phyloP scores from a whole-genome alignment of 2,888 invertebrate genomes.

The Hymenopus coronatus region DNA sequence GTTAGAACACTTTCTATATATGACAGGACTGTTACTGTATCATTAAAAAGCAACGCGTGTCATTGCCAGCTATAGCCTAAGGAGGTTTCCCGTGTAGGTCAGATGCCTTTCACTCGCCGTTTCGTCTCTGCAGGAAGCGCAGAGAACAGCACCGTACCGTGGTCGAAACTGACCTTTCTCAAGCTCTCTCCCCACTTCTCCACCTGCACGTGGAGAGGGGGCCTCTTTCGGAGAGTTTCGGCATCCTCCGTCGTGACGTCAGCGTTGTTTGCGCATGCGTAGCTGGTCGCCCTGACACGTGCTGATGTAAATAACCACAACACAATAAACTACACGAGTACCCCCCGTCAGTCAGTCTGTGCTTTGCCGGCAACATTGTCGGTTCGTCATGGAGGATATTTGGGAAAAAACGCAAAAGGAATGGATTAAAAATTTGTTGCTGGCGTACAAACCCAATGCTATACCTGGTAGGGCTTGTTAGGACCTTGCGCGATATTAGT shows the following conservation, averaged over 20 bases:
- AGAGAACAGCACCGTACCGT: neutral
- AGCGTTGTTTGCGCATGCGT: conserved; percentile 24
- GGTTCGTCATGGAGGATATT: conserved; percentile 39
- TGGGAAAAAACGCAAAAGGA: conserved; percentile 48
- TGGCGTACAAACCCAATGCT: conserved; percentile 46
- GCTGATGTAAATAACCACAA: conserved; percentile 29
- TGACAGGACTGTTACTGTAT: too few species aligned
- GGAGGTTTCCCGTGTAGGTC: neutral
- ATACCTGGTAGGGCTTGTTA: conserved; percentile 39
- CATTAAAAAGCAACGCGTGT: neutral
- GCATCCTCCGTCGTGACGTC: neutral
- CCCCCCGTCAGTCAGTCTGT: conserved; percentile 27
- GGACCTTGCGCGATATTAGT: neutral
- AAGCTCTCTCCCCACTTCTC: neutral
- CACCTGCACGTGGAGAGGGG: neutral
- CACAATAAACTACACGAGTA: conserved; percentile 10
- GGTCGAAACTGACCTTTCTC: conserved; percentile 27
- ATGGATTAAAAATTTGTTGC: conserved; percentile 53
- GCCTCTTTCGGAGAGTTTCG: conserved; percentile 15
- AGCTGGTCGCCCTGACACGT: conserved; percentile 29
- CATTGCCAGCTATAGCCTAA: neutral
- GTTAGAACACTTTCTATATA: too few species aligned
- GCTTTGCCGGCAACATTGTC: conserved; percentile 9
- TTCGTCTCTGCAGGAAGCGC: neutral
- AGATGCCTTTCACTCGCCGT: neutral